Evolutionary conservation across 2,113 vertebrate genomes (phyloP).

Genomic region (Dicentrarchus labrax): DNA sequence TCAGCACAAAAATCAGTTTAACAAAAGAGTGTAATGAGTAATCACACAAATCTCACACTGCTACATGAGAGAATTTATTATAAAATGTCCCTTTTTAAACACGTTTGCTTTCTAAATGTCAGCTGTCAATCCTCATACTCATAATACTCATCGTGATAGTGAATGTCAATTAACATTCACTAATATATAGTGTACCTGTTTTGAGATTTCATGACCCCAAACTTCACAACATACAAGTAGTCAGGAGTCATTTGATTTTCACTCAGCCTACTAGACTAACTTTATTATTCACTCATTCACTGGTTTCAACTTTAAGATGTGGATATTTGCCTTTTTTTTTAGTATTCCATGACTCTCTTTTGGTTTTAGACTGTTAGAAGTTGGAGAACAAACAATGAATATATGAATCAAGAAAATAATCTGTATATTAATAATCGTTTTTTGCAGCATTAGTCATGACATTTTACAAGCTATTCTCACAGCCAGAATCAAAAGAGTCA

Average conservation of each 20-base stretch:
- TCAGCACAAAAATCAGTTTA: slow-evolving; percentile 8
- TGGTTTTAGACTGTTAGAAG: not conserved
- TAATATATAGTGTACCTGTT: not conserved
- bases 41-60: not conserved
- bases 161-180: not conserved
- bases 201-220: too few relatives aligned
- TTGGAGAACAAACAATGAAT: not conserved
- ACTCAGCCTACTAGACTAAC: too few relatives aligned
- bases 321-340: not conserved
- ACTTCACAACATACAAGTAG: too few relatives aligned
- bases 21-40: not conserved
- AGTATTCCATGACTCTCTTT: not conserved
- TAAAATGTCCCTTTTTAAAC: not conserved
- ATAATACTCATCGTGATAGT: too few relatives aligned
- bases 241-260: too few relatives aligned
- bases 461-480: not conserved
- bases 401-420: not conserved
- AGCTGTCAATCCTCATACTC: not conserved
- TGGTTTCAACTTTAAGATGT: not conserved
- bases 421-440: not conserved
- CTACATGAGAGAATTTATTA: not conserved
- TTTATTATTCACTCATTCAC: not conserved
- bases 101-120: slow-evolving; percentile 1
- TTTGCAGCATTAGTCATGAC: not conserved
- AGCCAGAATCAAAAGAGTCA: not conserved